Conservation (phyloP, 2,113 vertebrate species). For the Ginglymostoma cirratum region DNA sequence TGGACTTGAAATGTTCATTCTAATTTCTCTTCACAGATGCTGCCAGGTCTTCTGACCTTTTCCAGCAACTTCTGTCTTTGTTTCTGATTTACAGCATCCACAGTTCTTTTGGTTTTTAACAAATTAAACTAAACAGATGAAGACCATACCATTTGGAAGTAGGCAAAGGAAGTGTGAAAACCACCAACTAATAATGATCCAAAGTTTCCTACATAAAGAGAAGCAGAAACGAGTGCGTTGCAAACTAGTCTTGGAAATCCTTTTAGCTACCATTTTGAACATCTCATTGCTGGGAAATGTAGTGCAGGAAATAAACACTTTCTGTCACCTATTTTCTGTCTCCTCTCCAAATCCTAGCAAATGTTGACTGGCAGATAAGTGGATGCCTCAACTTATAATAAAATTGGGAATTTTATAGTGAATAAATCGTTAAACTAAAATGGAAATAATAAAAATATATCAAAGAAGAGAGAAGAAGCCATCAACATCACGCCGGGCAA, state of each 20-base stretch:
- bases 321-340: not conserved
- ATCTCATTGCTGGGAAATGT: not conserved
- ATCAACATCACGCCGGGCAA: not conserved
- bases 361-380: not conserved
- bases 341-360: not conserved
- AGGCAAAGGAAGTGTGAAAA: not conserved
- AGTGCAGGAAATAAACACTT: not conserved
- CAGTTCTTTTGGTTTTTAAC: too few relatives aligned
- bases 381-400: not conserved
- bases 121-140: not conserved
- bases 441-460: not conserved
- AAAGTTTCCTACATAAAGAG: not conserved
- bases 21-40: too few relatives aligned
- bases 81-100: too few relatives aligned
- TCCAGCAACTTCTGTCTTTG: too few relatives aligned
- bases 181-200: not conserved
- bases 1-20: too few relatives aligned
- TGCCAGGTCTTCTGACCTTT: too few relatives aligned
- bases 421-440: not conserved
- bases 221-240: not conserved
- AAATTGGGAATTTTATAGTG: not conserved
- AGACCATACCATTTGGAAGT: not conserved
- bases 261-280: not conserved
- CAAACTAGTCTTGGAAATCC: not conserved
- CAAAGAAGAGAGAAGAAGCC: not conserved